Evolutionary conservation across 2,113 vertebrate species (phyloP), one percentile per base, ranked within the genome.

Genomic region (Chlorodrepanis virens): DNA sequence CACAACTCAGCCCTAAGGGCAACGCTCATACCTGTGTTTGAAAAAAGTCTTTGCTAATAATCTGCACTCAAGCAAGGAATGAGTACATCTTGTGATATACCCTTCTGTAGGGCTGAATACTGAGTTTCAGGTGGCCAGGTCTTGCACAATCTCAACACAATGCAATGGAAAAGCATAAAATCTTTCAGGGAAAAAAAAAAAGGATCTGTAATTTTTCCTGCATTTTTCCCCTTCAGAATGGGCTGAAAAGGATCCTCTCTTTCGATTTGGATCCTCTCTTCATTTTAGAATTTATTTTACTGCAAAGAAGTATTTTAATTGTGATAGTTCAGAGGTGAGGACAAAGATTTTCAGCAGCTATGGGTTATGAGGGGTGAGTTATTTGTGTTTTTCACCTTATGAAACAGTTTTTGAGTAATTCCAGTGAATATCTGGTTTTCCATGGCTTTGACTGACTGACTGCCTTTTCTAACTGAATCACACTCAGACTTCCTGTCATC

Each of bases 381-480:
- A 49, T 44, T 91, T 87, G 24, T 91, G 20, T 23, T 71, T 92
- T 52, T 50, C 33, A 83, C 57, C 8, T 85, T 76, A 85, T 72
- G 12, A 21, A 76, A 67, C n/a, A 86, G 23, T 63, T 95, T 67
- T 78, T 70, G 42, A 74, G 33, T 86, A 65, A 76, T 87, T 72
- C 70, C 65, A 57, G 67, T 42, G 65, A 87, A 27, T 94, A 57
- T 52, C 54, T 92, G 27, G 4, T 67, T 89, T 92, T 47, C 40
- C 42, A 23, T 63, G 56, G 72, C 80, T 91, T 95, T 92, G 60
- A 93, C 52, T 86, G 79, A 54, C 59, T 89, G 79, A 54, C 59
- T 89, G 59, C 39, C 39, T 92, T 90, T 70, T 93, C 88, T 83
- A 90, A 81, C 59, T 70, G 83, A 90, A 88, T 95, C 76, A 54